These are phyloP conservation scores for Coenonympha arcania DNA, from an alignment of 2,888 invertebrate genomes.

Conservation along the genomic window DNA sequence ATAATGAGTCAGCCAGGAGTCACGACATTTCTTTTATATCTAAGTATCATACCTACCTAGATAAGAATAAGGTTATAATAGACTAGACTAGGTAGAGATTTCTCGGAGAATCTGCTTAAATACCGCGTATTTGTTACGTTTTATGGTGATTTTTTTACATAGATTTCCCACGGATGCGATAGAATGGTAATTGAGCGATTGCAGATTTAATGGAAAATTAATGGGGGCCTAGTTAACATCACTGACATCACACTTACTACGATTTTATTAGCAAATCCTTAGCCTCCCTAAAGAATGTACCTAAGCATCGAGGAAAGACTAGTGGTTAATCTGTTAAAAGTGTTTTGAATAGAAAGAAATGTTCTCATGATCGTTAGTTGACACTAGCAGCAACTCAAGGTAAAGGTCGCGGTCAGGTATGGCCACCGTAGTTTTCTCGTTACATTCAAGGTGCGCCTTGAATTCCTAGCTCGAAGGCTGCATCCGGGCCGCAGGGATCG, in stretches of 20 bases:
- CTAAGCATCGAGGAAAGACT: too few relatives aligned
- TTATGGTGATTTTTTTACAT: slow-evolving; percentile 46
- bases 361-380: slow-evolving; percentile 47
- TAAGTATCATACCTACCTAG: too few relatives aligned
- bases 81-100: slow-evolving; percentile 29
- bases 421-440: slow-evolving; percentile 50
- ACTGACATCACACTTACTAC: slow-evolving; percentile 5
- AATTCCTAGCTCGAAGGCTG: slow-evolving; percentile 65
- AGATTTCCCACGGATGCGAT: slow-evolving; percentile 59
- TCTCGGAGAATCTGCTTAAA: slow-evolving; percentile 60
- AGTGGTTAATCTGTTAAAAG: background rate
- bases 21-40: too few relatives aligned
- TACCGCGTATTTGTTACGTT: slow-evolving; percentile 53
- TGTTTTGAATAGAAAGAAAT: slow-evolving; percentile 1
- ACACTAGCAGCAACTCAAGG: slow-evolving; percentile 44
- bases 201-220: slow-evolving; percentile 39
- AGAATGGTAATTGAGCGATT: slow-evolving; percentile 47
- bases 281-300: too few relatives aligned
- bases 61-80: background rate
- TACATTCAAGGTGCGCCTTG: slow-evolving; percentile 63
- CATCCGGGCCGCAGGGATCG: slow-evolving; percentile 69
- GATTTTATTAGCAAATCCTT: too few relatives aligned
- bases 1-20: too few relatives aligned
- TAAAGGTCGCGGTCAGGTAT: slow-evolving; percentile 61
- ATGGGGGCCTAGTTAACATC: slow-evolving; percentile 22